Evolutionary conservation across 1,140 invertebrate species (phyloP).

Genomic region (Callitettix versicolor): DNA sequence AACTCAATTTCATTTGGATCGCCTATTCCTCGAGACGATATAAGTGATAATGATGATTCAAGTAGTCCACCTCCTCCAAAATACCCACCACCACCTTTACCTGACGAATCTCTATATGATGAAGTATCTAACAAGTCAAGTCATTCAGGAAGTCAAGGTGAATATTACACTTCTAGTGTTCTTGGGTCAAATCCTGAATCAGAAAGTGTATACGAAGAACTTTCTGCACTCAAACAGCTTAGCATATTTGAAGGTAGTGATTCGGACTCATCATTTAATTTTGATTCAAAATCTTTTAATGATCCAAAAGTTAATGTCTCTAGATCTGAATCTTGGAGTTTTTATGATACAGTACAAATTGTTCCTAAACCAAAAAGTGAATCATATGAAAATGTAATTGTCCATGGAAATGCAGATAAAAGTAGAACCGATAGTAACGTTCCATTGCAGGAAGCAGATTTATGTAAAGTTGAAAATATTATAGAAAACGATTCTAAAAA

Average conservation of each 20-base stretch:
- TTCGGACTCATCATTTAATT: conserved; percentile 33
- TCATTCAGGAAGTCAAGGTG: conserved; percentile 32
- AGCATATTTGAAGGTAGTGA: conserved; percentile 32
- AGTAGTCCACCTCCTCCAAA: conserved; percentile 39
- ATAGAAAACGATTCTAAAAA: background rate
- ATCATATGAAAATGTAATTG: conserved; percentile 24
- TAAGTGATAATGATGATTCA: conserved; percentile 23
- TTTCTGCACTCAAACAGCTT: conserved; percentile 18
- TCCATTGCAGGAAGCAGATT: background rate
- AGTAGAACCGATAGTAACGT: conserved; percentile 10
- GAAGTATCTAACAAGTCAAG: conserved; percentile 38
- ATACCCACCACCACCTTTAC: conserved; percentile 46
- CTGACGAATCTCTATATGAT: conserved; percentile 45
- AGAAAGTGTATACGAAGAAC: conserved; percentile 26
- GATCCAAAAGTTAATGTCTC: conserved; percentile 26
- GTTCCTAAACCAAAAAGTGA: conserved; percentile 26
- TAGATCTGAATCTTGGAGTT: conserved; percentile 43
- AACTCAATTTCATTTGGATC: conserved; percentile 37
- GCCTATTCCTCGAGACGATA: conserved; percentile 30
- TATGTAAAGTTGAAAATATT: too few relatives aligned
- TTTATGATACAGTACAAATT: conserved; percentile 36
- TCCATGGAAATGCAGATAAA: conserved; percentile 11
- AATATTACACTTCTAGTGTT: conserved; percentile 28
- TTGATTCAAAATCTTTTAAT: background rate
- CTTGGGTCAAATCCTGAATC: conserved; percentile 26